Evolutionary conservation across 92 coral and sea anemone genomes (phyloP).

Genomic region (Palythoa caribaeorum): DNA sequence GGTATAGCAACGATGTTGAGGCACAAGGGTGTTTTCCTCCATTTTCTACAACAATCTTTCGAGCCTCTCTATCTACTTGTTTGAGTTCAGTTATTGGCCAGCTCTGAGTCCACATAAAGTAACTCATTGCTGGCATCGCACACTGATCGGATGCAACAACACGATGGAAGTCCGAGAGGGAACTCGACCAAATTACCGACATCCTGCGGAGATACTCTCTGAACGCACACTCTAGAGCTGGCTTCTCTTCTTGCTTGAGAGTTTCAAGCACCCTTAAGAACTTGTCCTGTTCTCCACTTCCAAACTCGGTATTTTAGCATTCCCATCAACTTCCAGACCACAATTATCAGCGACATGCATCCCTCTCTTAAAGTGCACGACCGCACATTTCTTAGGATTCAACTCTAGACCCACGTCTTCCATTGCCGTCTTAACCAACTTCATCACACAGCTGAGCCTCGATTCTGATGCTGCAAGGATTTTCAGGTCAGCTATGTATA

Average conservation of each 20-base stretch:
- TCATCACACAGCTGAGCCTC: neutral
- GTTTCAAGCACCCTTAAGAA: neutral
- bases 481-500: too few relatives aligned
- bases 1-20: constrained; percentile 26
- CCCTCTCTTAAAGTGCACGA: neutral
- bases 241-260: neutral
- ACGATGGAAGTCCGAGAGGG: neutral
- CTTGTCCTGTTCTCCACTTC: too few relatives aligned
- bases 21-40: neutral
- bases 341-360: neutral
- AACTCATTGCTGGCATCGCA: too few relatives aligned
- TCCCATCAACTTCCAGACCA: neutral
- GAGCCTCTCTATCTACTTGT: neutral
- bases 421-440: neutral
- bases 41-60: neutral
- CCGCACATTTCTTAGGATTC: neutral
- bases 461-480: neutral
- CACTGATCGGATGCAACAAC: neutral
- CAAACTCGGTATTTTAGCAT: neutral
- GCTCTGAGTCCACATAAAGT: too few relatives aligned
- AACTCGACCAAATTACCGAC: neutral
- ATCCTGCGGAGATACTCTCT: neutral
- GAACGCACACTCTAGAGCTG: neutral
- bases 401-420: neutral
- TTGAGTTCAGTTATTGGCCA: too few relatives aligned